A percentile compares a stretch with the other conserved stretches of the same genome.
phyloP scores from a whole-genome alignment of 2,113 vertebrate species.

The Tautogolabrus adspersus region DNA sequence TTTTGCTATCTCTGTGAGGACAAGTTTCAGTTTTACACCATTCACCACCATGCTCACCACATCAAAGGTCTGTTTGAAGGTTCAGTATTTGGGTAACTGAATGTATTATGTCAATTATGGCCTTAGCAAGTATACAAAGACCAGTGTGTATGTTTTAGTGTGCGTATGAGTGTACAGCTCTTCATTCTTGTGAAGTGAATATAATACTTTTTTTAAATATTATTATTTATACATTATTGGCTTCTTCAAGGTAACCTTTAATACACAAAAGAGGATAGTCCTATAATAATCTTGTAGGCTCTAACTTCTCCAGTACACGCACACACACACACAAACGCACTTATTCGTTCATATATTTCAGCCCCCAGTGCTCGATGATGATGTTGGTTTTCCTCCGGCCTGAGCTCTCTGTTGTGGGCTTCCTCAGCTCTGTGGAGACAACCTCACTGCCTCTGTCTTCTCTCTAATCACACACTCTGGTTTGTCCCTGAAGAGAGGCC shows the following conservation, averaged over 20 bases:
- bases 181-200: no score
- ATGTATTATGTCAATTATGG: neutral
- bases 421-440: constrained; percentile 32
- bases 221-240: no score
- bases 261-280: neutral
- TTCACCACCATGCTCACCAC: no score
- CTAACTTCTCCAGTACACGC: neutral
- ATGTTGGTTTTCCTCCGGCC: constrained; percentile 57
- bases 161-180: no score
- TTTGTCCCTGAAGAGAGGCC: constrained; percentile 56
- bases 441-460: constrained; percentile 61
- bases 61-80: no score
- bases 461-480: constrained; percentile 72
- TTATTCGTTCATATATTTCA: constrained; percentile 26
- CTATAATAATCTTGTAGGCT: no score
- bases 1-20: neutral
- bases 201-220: no score
- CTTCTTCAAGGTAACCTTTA: neutral
- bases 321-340: neutral
- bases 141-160: no score
- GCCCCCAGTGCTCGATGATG: constrained; percentile 34
- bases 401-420: constrained; percentile 64
- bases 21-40: no score
- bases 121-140: no score
- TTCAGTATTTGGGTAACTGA: neutral